These are phyloP conservation scores for Cryptoblepharus egeriae DNA, from an alignment of 2,797 vertebrate genomes.

Conservation along the genomic window DNA sequence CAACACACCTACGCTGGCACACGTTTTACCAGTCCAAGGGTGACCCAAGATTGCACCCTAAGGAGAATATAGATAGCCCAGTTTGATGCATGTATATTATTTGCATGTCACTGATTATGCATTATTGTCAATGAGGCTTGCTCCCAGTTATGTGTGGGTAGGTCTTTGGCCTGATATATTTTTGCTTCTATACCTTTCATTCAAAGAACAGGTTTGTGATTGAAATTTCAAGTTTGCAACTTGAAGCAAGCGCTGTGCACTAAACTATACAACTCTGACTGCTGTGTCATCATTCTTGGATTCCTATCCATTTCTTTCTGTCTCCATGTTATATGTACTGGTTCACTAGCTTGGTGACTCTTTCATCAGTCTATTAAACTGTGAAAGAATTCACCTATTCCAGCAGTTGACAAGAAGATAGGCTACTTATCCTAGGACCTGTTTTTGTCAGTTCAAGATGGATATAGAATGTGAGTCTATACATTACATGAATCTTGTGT, in stretches of 20 bases:
- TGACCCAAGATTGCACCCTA: too few species aligned
- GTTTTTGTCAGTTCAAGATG: constrained; percentile 35
- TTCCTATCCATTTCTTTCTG: constrained; percentile 57
- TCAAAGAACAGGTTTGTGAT: constrained; percentile 1
- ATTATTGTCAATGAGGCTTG: too few species aligned
- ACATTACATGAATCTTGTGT: constrained; percentile 26
- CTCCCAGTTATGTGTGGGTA: too few species aligned
- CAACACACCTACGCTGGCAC: too few species aligned
- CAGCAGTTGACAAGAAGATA: constrained; percentile 33
- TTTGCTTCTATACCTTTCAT: constrained; percentile 38
- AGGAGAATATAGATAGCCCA: too few species aligned
- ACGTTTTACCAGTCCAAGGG: too few species aligned
- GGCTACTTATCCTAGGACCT: constrained; percentile 14
- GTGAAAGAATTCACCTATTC: constrained; percentile 43
- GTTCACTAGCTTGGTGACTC: constrained; percentile 45
- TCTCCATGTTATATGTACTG: constrained; percentile 44
- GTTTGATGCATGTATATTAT: too few species aligned
- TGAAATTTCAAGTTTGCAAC: constrained; percentile 50
- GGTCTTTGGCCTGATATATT: neutral
- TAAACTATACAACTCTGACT: constrained; percentile 57
- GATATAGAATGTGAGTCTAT: constrained; percentile 38
- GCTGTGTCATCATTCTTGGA: constrained; percentile 56
- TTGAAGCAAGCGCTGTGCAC: constrained; percentile 53
- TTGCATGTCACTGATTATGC: too few species aligned
- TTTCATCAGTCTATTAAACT: constrained; percentile 45